Evolutionary conservation across 2,888 invertebrate genomes (phyloP).

Genomic region (Altica lythri): DNA sequence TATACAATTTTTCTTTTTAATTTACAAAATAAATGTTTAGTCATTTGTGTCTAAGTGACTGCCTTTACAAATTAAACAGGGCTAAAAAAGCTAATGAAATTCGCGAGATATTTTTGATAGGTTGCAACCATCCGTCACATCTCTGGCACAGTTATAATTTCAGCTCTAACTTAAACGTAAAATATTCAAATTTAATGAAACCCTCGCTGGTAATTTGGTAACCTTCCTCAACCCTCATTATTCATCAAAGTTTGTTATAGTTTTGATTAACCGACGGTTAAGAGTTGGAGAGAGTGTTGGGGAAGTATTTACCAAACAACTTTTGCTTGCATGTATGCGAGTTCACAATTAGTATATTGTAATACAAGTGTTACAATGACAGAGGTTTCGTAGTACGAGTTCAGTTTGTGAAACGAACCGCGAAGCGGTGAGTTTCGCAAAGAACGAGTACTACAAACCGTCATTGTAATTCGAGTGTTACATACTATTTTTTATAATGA

Average conservation of each 20-base stretch:
- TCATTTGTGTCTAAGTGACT: no score
- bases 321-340: no score
- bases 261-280: conserved; percentile 25
- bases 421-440: no score
- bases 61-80: background rate
- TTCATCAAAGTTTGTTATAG: conserved; percentile 29
- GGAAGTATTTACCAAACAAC: conserved; percentile 8
- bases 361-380: no score
- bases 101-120: conserved; percentile 18
- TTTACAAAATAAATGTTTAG: no score
- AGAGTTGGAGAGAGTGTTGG: conserved; percentile 3
- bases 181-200: conserved; percentile 27
- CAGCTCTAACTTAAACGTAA: conserved; percentile 15
- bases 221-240: conserved; percentile 25
- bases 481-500: no score
- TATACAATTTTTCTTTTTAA: no score
- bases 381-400: no score
- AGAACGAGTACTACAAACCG: no score
- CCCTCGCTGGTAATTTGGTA: conserved; percentile 25
- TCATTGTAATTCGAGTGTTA: no score
- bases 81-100: conserved; percentile 14
- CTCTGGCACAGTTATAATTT: conserved; percentile 18
- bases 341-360: no score
- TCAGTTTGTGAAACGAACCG: no score
- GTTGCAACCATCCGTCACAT: conserved; percentile 22